Evolutionary conservation across 2,113 vertebrate genomes (phyloP).

Genomic region (Xenopus borealis): DNA sequence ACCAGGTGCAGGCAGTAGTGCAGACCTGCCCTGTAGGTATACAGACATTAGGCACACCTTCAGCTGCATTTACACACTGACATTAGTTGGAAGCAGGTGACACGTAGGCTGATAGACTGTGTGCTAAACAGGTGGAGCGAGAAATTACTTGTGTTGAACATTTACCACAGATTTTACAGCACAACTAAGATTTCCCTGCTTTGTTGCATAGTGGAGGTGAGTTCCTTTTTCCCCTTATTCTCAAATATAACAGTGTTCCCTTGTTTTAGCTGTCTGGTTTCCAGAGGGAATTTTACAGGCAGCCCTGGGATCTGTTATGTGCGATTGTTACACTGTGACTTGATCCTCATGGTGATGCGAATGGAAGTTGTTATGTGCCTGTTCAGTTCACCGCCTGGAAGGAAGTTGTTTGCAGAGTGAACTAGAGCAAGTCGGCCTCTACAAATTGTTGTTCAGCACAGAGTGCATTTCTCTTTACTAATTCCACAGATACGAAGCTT

Average conservation of each 20-base stretch:
- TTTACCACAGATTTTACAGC: constrained; percentile 38
- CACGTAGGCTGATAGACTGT: constrained; percentile 53
- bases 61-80: constrained; percentile 51
- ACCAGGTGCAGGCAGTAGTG: neutral
- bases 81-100: constrained; percentile 53
- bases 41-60: constrained; percentile 52
- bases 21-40: constrained; percentile 1
- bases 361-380: constrained; percentile 3
- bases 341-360: neutral
- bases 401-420: constrained; percentile 27
- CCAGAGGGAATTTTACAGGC: too few relatives aligned
- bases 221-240: neutral
- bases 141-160: constrained; percentile 47
- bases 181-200: constrained; percentile 21
- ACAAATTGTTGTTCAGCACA: constrained; percentile 9
- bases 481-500: too few relatives aligned
- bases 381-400: constrained; percentile 14
- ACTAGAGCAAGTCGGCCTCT: constrained; percentile 9
- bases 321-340: neutral
- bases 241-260: neutral
- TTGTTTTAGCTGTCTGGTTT: too few relatives aligned
- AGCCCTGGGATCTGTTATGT: too few relatives aligned
- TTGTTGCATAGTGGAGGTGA: constrained; percentile 37
- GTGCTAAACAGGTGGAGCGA: constrained; percentile 53
- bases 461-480: neutral